Conservation (phyloP, 2,113 vertebrate genomes). For the Numida meleagris region DNA sequence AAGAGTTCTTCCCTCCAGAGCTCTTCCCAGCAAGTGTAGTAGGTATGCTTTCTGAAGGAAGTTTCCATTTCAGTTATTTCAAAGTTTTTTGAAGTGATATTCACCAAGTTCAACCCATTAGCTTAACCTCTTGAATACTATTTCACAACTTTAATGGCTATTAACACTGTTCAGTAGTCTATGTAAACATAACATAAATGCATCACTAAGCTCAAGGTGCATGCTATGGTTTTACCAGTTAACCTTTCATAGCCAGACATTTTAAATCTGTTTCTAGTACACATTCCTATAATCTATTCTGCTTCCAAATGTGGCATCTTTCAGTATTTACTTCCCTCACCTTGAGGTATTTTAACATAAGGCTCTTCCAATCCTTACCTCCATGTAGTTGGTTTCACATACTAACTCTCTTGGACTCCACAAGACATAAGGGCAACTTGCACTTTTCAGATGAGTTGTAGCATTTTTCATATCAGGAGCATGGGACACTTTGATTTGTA, state of each 20-base stretch:
- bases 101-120: background rate
- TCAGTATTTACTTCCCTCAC: background rate
- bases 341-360: background rate
- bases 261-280: background rate
- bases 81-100: background rate
- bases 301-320: background rate
- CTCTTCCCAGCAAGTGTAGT: background rate
- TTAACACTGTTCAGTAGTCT: background rate
- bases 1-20: background rate
- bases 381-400: conserved; percentile 70
- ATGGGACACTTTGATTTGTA: conserved; percentile 8
- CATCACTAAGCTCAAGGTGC: background rate
- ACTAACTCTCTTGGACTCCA: conserved; percentile 46
- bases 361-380: conserved; percentile 34
- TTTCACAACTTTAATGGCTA: background rate
- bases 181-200: background rate
- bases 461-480: conserved; percentile 8
- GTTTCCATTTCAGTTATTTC: background rate
- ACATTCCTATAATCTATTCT: background rate
- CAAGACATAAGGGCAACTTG: background rate
- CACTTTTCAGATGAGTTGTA: background rate
- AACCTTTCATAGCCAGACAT: background rate
- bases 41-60: background rate
- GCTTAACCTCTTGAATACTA: background rate
- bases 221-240: background rate